phyloP scores from a whole-genome alignment of 2,113 vertebrate genomes.

The Sander vitreus region DNA sequence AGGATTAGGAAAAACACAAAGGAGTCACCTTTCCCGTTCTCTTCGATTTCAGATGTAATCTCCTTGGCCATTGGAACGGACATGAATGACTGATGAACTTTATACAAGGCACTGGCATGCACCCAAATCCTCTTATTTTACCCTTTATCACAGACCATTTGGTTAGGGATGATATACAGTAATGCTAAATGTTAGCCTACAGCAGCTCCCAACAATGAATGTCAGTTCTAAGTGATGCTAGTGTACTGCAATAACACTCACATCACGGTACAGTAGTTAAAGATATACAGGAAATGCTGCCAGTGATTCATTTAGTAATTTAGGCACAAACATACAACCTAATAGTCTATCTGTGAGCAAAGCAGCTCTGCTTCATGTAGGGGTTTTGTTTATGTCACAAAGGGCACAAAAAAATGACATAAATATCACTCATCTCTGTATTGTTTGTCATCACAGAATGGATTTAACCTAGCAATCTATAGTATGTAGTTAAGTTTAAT shows the following conservation, averaged over 20 bases:
- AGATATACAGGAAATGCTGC: slow-evolving; percentile 10
- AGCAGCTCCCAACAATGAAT: slow-evolving; percentile 37
- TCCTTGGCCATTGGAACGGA: slow-evolving; percentile 10
- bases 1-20: slow-evolving; percentile 29
- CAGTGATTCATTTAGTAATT: slow-evolving; percentile 1
- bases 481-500: slow-evolving; percentile 42
- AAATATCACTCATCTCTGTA: slow-evolving; percentile 7
- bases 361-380: slow-evolving; percentile 22
- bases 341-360: slow-evolving; percentile 32
- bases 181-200: slow-evolving; percentile 33
- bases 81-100: slow-evolving; percentile 26
- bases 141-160: slow-evolving; percentile 20
- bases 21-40: neutral
- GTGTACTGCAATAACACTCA: neutral
- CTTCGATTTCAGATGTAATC: slow-evolving; percentile 26
- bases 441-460: neutral
- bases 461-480: no score
- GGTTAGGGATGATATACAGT: slow-evolving; percentile 7
- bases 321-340: slow-evolving; percentile 42
- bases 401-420: neutral
- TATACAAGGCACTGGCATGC: slow-evolving; percentile 12
- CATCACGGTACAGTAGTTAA: slow-evolving; percentile 5
- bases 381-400: slow-evolving; percentile 28
- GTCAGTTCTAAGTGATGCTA: slow-evolving; percentile 24
- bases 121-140: slow-evolving; percentile 22